Conservation (phyloP, 2,888 invertebrate species). For the Orthonychiurus folsomi region DNA sequence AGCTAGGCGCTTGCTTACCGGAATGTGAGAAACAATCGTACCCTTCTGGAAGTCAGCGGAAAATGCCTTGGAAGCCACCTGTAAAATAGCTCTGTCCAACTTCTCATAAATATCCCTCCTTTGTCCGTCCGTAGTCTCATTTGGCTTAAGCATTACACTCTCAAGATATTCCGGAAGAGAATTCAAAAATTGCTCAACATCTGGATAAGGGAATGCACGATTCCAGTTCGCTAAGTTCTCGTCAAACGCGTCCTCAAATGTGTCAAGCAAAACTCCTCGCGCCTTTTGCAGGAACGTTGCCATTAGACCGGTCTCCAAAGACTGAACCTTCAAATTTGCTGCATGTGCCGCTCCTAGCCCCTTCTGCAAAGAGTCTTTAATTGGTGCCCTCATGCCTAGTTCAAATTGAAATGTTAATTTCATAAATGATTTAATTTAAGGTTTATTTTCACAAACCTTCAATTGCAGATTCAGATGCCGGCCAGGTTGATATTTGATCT, state of each 20-base stretch:
- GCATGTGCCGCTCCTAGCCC: too few relatives aligned
- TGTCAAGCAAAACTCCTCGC: not conserved
- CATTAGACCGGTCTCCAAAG: not conserved
- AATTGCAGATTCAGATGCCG: not conserved
- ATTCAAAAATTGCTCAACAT: slow-evolving; percentile 4
- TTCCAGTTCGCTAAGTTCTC: not conserved
- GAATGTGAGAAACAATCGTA: not conserved
- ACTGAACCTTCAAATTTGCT: too few relatives aligned
- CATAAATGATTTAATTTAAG: too few relatives aligned
- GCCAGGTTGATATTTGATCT: not conserved
- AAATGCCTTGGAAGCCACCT: slow-evolving; percentile 2
- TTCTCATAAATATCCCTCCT: not conserved
- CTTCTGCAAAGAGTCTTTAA: too few relatives aligned
- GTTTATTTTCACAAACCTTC: too few relatives aligned
- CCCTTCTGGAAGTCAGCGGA: slow-evolving; percentile 4
- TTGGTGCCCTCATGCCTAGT: too few relatives aligned
- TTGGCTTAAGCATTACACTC: not conserved
- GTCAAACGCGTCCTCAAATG: not conserved
- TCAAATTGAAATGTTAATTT: too few relatives aligned
- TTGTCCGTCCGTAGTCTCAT: not conserved
- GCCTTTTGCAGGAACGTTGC: not conserved
- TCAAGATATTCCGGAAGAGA: slow-evolving; percentile 8
- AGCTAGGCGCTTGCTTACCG: not conserved
- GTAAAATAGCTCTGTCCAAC: not conserved
- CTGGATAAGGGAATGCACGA: not conserved